phyloP scores from a whole-genome alignment of 2,797 vertebrate genomes.

The Onychomys arenicola region DNA sequence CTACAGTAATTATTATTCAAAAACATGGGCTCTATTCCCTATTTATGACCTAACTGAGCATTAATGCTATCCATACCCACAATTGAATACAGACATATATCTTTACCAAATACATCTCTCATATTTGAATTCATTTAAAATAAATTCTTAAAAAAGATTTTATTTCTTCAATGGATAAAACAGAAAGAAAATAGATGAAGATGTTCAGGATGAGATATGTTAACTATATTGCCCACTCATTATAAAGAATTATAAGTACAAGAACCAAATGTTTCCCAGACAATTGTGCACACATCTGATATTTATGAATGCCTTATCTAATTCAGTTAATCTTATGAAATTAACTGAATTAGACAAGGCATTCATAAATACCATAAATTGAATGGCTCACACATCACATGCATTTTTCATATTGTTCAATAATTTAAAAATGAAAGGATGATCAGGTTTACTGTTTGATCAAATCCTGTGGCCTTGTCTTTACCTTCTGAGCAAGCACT shows the following conservation, averaged over 20 bases:
- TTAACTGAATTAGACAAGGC: too few relatives aligned
- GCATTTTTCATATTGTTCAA: neutral
- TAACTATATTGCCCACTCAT: neutral
- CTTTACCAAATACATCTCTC: neutral
- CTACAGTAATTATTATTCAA: too few relatives aligned
- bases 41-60: neutral
- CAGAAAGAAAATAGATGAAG: neutral
- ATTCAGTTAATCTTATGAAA: neutral
- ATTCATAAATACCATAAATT: neutral
- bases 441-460: neutral
- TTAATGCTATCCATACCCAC: too few relatives aligned
- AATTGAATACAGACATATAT: neutral
- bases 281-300: neutral
- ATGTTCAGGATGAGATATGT: neutral
- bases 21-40: too few relatives aligned
- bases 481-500: neutral
- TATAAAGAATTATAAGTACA: neutral
- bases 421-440: neutral
- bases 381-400: neutral
- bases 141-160: neutral
- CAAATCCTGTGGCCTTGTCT: neutral
- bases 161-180: neutral
- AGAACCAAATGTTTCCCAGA: neutral
- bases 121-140: neutral
- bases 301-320: neutral